These are phyloP conservation scores for Nemotelus nigrinus DNA, from an alignment of 2,888 invertebrate species.

Conservation along the genomic window DNA sequence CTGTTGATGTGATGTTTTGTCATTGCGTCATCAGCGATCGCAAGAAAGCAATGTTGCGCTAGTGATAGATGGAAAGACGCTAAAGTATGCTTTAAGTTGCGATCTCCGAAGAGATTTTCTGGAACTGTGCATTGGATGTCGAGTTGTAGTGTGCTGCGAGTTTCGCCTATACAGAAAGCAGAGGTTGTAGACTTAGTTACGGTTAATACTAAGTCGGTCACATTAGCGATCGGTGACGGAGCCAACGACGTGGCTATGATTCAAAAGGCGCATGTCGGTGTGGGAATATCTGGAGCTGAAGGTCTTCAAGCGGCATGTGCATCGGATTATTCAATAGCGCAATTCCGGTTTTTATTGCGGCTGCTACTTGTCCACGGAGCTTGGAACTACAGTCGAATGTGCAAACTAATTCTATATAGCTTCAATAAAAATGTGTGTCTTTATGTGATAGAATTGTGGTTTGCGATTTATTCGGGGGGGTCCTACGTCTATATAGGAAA, in stretches of 20 bases:
- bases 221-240: slow-evolving; percentile 95
- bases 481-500: slow-evolving; percentile 50
- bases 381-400: slow-evolving; percentile 98
- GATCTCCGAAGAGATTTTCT: slow-evolving; percentile 94
- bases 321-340: slow-evolving; percentile 98
- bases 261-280: slow-evolving; percentile 93
- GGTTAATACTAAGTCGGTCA: slow-evolving; percentile 82
- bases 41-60: slow-evolving; percentile 87
- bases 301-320: slow-evolving; percentile 99
- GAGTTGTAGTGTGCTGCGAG: slow-evolving; percentile 97
- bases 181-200: slow-evolving; percentile 89
- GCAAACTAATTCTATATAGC: slow-evolving; percentile 97
- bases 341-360: slow-evolving; percentile 93
- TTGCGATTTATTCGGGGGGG: slow-evolving; percentile 98
- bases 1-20: too few relatives aligned
- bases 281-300: slow-evolving; percentile 97
- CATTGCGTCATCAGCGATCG: slow-evolving; percentile 78
- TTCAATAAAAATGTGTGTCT: slow-evolving; percentile 99
- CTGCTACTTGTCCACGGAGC: slow-evolving; percentile 96
- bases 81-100: slow-evolving; percentile 91
- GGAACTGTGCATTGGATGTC: slow-evolving; percentile 92
- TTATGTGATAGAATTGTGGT: slow-evolving; percentile 99
- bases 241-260: slow-evolving; percentile 99
- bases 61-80: slow-evolving; percentile 93
- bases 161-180: slow-evolving; percentile 99